Conservation (phyloP, 1,140 invertebrate genomes). For the Neodiprion fabricii region DNA sequence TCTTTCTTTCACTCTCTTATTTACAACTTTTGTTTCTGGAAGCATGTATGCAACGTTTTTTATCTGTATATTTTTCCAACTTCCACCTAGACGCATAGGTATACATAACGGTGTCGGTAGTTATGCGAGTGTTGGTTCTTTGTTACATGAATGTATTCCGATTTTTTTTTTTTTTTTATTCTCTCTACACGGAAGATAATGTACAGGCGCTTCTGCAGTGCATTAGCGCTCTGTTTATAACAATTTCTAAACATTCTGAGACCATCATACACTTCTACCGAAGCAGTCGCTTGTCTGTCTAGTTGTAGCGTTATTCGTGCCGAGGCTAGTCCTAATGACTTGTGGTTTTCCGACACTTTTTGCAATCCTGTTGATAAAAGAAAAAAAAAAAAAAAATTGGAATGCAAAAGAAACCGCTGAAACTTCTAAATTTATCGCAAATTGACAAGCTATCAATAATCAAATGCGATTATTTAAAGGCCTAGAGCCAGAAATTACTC, state of each 20-base stretch:
- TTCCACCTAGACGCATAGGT: too few species aligned
- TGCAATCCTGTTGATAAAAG: not conserved
- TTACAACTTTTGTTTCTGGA: too few species aligned
- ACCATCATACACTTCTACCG: constrained; percentile 52
- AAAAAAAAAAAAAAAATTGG: not conserved
- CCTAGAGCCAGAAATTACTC: too few species aligned
- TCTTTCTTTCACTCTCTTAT: too few species aligned
- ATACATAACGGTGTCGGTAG: too few species aligned
- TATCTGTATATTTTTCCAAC: too few species aligned
- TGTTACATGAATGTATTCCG: not conserved
- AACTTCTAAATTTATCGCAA: not conserved
- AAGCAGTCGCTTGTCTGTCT: constrained; percentile 49
- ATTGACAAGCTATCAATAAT: not conserved
- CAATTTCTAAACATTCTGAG: constrained; percentile 58
- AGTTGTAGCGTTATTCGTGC: constrained; percentile 42
- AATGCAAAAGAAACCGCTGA: not conserved
- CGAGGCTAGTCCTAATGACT: constrained; percentile 47
- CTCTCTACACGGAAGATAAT: constrained; percentile 34
- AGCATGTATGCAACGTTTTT: too few species aligned
- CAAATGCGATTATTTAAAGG: not conserved
- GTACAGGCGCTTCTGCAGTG: constrained; percentile 59
- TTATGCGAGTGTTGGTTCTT: not conserved
- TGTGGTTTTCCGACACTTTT: constrained; percentile 41
- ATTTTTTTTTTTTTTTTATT: not conserved
- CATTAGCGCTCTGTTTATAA: constrained; percentile 61